Evolutionary conservation across 2,888 invertebrate species (phyloP).

Genomic region (Fragum fragum): DNA sequence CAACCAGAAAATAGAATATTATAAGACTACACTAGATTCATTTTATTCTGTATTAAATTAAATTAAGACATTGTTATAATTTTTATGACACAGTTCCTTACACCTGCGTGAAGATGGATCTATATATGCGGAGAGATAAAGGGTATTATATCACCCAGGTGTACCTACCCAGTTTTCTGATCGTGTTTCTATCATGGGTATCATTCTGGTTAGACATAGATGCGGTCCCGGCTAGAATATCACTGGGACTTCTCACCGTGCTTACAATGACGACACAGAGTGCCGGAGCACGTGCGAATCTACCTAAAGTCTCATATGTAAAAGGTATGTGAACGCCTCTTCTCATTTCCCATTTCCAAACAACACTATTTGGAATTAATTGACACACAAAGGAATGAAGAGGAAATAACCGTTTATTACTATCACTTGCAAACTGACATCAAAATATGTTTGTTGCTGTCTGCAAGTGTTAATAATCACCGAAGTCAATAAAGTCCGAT

Average conservation of each 20-base stretch:
- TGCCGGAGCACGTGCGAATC: constrained; percentile 74
- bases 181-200: constrained; percentile 90
- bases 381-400: too few relatives aligned
- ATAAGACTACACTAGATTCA: too few relatives aligned
- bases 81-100: constrained; percentile 35
- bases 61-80: too few relatives aligned
- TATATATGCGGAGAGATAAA: constrained; percentile 89
- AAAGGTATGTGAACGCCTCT: constrained; percentile 71
- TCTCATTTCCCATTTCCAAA: too few relatives aligned
- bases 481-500: too few relatives aligned
- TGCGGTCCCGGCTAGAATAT: constrained; percentile 78
- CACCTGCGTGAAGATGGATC: constrained; percentile 51
- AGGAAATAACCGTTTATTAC: too few relatives aligned
- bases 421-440: too few relatives aligned
- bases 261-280: constrained; percentile 83
- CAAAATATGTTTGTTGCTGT: too few relatives aligned
- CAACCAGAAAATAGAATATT: too few relatives aligned
- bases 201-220: constrained; percentile 88
- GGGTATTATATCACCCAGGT: constrained; percentile 90
- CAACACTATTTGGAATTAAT: too few relatives aligned
- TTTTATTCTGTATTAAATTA: too few relatives aligned
- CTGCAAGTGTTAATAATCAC: too few relatives aligned
- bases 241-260: constrained; percentile 75
- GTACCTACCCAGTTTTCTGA: constrained; percentile 88
- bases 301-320: constrained; percentile 79